Conservation (phyloP, 1,140 invertebrate genomes). For the Caenorhabditis briggsae region DNA sequence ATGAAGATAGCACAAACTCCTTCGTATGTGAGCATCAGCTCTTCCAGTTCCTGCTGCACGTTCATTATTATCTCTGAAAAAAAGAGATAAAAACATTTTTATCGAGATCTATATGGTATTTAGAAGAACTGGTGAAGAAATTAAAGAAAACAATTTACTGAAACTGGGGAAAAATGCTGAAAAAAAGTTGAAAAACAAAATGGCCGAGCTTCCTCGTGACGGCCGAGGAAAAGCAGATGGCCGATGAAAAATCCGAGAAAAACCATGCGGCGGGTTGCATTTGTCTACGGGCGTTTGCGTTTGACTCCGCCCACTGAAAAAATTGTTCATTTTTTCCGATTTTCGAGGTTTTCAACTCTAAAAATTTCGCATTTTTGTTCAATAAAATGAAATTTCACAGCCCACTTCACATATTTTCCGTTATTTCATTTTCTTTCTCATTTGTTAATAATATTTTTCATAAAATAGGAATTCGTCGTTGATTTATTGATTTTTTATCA, state of each 20-base stretch:
- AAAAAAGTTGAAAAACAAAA: slow-evolving; percentile 2
- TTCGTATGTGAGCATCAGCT: slow-evolving; percentile 36
- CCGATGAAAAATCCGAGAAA: neutral
- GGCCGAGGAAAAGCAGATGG: neutral
- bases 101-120: too few relatives aligned
- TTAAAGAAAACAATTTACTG: neutral
- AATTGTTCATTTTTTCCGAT: neutral
- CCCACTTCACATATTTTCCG: too few relatives aligned
- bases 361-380: neutral
- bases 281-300: slow-evolving; percentile 21
- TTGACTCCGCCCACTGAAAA: slow-evolving; percentile 3
- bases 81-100: too few relatives aligned
- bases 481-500: too few relatives aligned
- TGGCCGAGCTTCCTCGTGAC: slow-evolving; percentile 37
- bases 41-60: slow-evolving; percentile 32
- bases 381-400: too few relatives aligned
- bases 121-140: neutral
- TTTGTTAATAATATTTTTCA: too few relatives aligned
- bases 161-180: neutral
- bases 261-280: slow-evolving; percentile 4
- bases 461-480: too few relatives aligned
- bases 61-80: neutral
- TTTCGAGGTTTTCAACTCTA: neutral
- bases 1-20: slow-evolving; percentile 38
- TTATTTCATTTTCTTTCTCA: too few relatives aligned